Conservation (phyloP, 2,888 invertebrate genomes). For the Euzophera pinguis region DNA sequence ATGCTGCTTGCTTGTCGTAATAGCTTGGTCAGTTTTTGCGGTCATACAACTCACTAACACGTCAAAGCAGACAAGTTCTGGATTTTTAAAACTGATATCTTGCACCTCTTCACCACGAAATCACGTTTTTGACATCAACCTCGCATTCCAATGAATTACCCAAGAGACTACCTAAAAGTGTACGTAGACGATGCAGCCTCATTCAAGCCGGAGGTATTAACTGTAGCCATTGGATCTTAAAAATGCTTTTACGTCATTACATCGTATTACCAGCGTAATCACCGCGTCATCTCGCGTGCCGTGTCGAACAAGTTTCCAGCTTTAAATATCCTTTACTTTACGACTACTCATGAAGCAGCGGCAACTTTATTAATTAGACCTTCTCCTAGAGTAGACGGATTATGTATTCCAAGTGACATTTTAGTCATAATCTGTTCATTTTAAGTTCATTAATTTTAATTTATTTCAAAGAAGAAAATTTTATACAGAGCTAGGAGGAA, state of each 20-base stretch:
- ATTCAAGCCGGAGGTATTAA: constrained; percentile 19
- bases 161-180: constrained; percentile 3
- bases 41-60: too few relatives aligned
- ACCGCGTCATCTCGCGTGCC: constrained; percentile 34
- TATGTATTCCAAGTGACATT: too few relatives aligned
- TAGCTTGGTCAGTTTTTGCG: too few relatives aligned
- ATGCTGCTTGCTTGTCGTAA: too few relatives aligned
- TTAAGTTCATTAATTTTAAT: too few relatives aligned
- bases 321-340: constrained; percentile 31
- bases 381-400: background rate
- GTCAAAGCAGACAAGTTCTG: too few relatives aligned
- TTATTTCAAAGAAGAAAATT: too few relatives aligned
- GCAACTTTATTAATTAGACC: background rate
- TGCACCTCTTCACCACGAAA: background rate
- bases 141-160: background rate
- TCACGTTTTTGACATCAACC: constrained; percentile 3
- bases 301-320: constrained; percentile 37
- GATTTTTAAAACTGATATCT: too few relatives aligned
- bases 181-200: constrained; percentile 1
- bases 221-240: constrained; percentile 30
- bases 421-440: too few relatives aligned
- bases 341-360: constrained; percentile 16
- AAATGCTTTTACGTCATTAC: constrained; percentile 51
- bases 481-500: too few relatives aligned
- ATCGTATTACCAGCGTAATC: constrained; percentile 41